These are phyloP conservation scores for Suricata suricatta DNA, from an alignment of 2,113 vertebrate species.

Conservation along the genomic window DNA sequence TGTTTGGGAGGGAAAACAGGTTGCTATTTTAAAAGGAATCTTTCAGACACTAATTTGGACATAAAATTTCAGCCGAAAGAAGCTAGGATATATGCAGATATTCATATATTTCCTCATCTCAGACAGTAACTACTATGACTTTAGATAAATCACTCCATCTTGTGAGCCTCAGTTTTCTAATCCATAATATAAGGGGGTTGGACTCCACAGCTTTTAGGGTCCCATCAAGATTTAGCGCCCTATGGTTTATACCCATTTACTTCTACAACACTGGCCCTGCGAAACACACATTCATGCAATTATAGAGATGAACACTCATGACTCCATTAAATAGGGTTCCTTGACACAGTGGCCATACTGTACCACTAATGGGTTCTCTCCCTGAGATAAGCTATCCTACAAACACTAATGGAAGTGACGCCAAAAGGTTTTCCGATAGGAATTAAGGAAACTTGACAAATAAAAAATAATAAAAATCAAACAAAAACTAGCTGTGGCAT, in stretches of 20 bases:
- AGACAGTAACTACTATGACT: not conserved
- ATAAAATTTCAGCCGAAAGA: conserved; percentile 35
- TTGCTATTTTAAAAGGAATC: conserved; percentile 1
- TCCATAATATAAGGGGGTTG: conserved; percentile 9
- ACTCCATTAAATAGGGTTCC: conserved; percentile 53
- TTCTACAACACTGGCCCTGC: not conserved
- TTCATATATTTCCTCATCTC: not conserved
- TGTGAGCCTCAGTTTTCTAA: conserved; percentile 9
- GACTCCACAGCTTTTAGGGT: conserved; percentile 30
- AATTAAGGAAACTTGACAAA: conserved; percentile 35
- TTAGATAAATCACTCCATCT: conserved; percentile 18
- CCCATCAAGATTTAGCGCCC: not conserved
- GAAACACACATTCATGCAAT: conserved; percentile 45
- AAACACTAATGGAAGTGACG: conserved; percentile 39
- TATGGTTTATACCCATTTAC: conserved; percentile 41
- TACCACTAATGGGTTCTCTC: conserved; percentile 33
- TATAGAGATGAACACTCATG: conserved; percentile 7
- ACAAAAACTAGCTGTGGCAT: not conserved
- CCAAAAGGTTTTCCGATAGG: not conserved
- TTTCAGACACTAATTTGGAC: not conserved
- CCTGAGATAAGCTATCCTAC: not conserved
- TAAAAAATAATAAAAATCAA: not conserved
- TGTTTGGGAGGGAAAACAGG: not conserved
- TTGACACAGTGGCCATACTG: not conserved
- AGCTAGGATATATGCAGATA: not conserved